phyloP scores from a whole-genome alignment of 92 coral and sea anemone genomes.

The Actinernus sp. region DNA sequence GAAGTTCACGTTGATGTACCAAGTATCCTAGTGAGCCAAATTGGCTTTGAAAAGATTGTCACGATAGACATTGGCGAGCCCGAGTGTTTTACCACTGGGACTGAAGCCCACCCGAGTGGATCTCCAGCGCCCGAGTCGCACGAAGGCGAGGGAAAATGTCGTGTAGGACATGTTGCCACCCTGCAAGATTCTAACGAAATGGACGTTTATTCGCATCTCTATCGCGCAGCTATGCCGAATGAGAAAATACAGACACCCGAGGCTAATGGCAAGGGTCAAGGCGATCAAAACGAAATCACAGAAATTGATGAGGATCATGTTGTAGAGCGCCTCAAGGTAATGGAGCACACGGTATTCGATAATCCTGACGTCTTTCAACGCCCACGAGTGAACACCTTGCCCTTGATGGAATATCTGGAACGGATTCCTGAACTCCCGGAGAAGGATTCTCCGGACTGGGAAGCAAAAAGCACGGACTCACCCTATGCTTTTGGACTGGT shows the following conservation, averaged over 20 bases:
- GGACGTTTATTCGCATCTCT: no score
- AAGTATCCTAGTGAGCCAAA: not conserved
- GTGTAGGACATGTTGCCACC: no score
- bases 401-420: conserved; percentile 16
- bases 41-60: no score
- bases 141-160: no score
- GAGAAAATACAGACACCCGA: no score
- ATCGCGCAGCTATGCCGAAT: no score
- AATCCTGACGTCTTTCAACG: not conserved
- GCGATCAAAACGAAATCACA: conserved; percentile 5
- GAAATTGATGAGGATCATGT: not conserved
- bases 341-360: conserved; percentile 3
- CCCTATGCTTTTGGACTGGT: not conserved
- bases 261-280: no score
- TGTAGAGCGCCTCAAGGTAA: conserved; percentile 13
- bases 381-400: conserved; percentile 5
- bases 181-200: no score
- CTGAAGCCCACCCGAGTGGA: no score
- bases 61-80: no score
- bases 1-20: not conserved
- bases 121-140: no score
- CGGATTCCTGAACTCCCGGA: conserved; percentile 27
- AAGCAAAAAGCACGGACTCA: not conserved
- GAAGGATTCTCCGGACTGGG: conserved; percentile 10
- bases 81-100: no score